Conservation (phyloP, 2,797 vertebrate species). For the Mustela erminea region DNA sequence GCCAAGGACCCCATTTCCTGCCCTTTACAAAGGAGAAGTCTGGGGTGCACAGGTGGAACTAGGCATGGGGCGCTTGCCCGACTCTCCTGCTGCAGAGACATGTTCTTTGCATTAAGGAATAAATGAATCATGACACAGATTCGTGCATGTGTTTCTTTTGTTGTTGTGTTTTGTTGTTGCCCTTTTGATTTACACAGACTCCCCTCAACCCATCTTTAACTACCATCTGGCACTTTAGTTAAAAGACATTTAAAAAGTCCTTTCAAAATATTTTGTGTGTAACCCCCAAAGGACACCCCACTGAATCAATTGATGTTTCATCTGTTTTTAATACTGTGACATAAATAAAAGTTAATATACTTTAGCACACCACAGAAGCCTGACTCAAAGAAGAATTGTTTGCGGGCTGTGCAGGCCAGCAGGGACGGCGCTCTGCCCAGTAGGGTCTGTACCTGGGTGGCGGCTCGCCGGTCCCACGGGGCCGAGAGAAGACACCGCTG, state of each 20-base stretch:
- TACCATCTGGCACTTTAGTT: slow-evolving; percentile 66
- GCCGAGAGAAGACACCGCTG: fast-evolving
- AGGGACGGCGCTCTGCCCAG: fast-evolving
- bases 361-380: not conserved
- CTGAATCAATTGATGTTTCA: not conserved
- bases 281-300: slow-evolving; percentile 48
- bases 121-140: not conserved
- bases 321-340: slow-evolving; percentile 68
- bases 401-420: not conserved
- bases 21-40: not conserved
- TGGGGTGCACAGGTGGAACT: fast-evolving
- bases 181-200: slow-evolving; percentile 57
- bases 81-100: fast-evolving
- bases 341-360: not conserved
- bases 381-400: not conserved
- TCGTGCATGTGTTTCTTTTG: not conserved
- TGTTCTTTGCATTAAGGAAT: not conserved
- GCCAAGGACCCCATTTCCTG: fast-evolving
- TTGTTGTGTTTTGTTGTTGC: slow-evolving; percentile 45
- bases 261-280: slow-evolving; percentile 59
- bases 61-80: fast-evolving
- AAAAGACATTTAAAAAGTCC: slow-evolving; percentile 49
- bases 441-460: fast-evolving
- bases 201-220: slow-evolving; percentile 9
- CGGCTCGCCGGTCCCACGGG: fast-evolving